Percentiles rank a stretch among this genome's conserved stretches.
phyloP scores from a whole-genome alignment of 2,888 invertebrate genomes.

The Strigamia maritima region DNA sequence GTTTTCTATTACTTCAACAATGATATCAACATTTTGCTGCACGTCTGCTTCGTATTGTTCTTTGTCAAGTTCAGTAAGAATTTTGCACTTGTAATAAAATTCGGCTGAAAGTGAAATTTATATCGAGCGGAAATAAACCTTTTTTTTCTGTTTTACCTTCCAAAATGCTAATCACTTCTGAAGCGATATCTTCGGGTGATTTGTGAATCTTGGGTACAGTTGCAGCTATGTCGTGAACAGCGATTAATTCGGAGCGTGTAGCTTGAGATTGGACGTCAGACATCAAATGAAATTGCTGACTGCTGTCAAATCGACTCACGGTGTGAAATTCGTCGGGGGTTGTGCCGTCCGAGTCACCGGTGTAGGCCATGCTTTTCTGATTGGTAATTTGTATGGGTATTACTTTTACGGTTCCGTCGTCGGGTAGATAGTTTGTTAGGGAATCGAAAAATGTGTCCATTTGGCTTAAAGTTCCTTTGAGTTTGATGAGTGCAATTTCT shows the following conservation, averaged over 20 bases:
- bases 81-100: neutral
- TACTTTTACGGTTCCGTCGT: neutral
- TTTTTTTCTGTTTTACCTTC: neutral
- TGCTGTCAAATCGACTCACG: neutral
- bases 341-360: neutral
- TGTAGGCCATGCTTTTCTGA: neutral
- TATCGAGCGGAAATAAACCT: neutral
- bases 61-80: neutral
- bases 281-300: neutral
- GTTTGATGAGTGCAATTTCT: neutral
- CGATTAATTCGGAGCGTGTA: neutral
- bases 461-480: neutral
- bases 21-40: neutral
- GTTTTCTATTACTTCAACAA: neutral
- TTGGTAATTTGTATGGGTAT: neutral
- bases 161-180: neutral
- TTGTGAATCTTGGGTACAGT: neutral
- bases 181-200: neutral
- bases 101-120: neutral
- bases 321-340: neutral
- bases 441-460: neutral
- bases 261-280: constrained; percentile 1
- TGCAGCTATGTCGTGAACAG: neutral
- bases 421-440: neutral
- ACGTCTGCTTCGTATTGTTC: neutral